A percentile compares a stretch with the other conserved stretches of the same genome.
These are phyloP conservation scores for Chorisops tibialis DNA, from an alignment of 2,888 invertebrate genomes.

Conservation along the genomic window DNA sequence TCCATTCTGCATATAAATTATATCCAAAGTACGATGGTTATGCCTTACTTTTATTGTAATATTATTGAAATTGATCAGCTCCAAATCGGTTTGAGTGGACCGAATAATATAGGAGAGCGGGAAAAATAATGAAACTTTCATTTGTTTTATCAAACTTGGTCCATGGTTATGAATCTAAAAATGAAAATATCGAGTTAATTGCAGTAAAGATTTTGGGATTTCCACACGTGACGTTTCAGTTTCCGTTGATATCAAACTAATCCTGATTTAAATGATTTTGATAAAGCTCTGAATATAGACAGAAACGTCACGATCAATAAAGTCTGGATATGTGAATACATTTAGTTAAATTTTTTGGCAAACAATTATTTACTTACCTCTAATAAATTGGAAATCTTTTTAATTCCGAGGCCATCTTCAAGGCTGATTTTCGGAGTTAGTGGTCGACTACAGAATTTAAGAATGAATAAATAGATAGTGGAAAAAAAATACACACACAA, in stretches of 20 bases:
- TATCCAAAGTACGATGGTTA: conserved; percentile 42
- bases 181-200: neutral
- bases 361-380: conserved; percentile 39
- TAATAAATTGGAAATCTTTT: conserved; percentile 45
- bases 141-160: conserved; percentile 47
- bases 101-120: conserved; percentile 46
- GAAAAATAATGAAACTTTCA: conserved; percentile 45
- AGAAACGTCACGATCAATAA: too few species aligned
- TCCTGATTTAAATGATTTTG: neutral
- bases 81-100: conserved; percentile 41
- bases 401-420: conserved; percentile 43
- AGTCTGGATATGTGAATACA: too few species aligned
- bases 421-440: conserved; percentile 44
- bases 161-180: conserved; percentile 48
- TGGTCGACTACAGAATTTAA: conserved; percentile 42
- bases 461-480: too few species aligned
- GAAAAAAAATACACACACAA: too few species aligned
- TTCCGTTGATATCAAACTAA: neutral
- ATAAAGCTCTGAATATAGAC: neutral
- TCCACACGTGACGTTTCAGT: neutral
- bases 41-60: conserved; percentile 47
- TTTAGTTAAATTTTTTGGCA: too few species aligned
- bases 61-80: conserved; percentile 46
- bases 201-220: neutral
- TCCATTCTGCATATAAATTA: conserved; percentile 46